These are phyloP conservation scores for Rhingia rostrata DNA, from an alignment of 2,888 invertebrate species.

Conservation along the genomic window DNA sequence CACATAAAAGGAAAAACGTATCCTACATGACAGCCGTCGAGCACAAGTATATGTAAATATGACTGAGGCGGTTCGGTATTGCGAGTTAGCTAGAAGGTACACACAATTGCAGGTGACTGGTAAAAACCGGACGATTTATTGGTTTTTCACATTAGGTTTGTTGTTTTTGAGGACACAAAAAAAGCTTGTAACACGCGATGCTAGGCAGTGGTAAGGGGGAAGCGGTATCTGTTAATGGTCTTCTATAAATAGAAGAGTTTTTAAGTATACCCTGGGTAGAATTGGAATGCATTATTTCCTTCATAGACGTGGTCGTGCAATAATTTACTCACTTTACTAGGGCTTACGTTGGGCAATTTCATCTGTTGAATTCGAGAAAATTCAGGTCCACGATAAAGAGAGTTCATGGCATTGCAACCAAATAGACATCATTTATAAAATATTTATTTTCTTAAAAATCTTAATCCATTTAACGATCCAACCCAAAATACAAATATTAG, in stretches of 20 bases:
- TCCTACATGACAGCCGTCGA: slow-evolving; percentile 26
- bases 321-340: too few species aligned
- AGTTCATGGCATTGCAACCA: too few species aligned
- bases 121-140: slow-evolving; percentile 52
- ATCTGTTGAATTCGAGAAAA: too few species aligned
- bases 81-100: neutral
- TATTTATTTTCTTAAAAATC: too few species aligned
- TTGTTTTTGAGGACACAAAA: neutral
- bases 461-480: too few species aligned
- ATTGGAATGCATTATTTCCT: too few species aligned
- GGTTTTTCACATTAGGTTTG: slow-evolving; percentile 29
- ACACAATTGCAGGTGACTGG: slow-evolving; percentile 2
- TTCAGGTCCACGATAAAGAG: too few species aligned
- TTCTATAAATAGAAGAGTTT: slow-evolving; percentile 4
- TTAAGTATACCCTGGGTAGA: too few species aligned
- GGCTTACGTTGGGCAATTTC: too few species aligned
- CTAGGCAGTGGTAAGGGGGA: neutral
- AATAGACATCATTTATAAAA: too few species aligned
- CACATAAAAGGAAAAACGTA: slow-evolving; percentile 1
- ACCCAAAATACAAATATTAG: too few species aligned
- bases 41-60: slow-evolving; percentile 38
- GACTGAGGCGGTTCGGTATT: neutral
- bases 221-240: neutral
- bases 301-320: too few species aligned
- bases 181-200: slow-evolving; percentile 37